phyloP scores from a whole-genome alignment of 1,140 invertebrate genomes.

The Hyles euphorbiae region DNA sequence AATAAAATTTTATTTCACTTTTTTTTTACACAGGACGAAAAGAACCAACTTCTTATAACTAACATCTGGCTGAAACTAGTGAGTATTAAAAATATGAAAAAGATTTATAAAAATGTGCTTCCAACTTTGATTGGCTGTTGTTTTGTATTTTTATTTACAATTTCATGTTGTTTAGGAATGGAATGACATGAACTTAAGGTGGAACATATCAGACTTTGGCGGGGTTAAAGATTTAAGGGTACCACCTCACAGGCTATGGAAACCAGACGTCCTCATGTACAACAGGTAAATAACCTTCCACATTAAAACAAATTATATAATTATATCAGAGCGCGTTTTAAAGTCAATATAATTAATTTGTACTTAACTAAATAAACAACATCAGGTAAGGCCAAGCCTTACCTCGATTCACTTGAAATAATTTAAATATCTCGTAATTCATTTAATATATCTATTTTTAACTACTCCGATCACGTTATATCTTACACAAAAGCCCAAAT shows the following conservation, averaged over 20 bases:
- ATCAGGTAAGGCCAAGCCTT: background rate
- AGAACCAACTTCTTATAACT: constrained; percentile 94
- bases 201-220: constrained; percentile 97
- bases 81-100: constrained; percentile 64
- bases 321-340: too few species aligned
- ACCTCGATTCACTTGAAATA: background rate
- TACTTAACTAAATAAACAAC: too few species aligned
- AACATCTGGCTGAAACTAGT: constrained; percentile 95
- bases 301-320: background rate
- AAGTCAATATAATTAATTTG: too few species aligned
- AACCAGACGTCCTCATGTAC: constrained; percentile 99
- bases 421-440: background rate
- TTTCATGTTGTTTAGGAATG: constrained; percentile 81
- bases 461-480: too few species aligned
- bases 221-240: constrained; percentile 97
- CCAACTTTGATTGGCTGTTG: too few species aligned
- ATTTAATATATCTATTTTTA: too few species aligned
- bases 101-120: background rate
- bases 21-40: constrained; percentile 85
- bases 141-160: constrained; percentile 1
- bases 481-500: too few species aligned
- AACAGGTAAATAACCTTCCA: constrained; percentile 86
- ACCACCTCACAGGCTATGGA: constrained; percentile 97
- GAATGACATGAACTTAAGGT: constrained; percentile 98
- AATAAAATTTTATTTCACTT: too few species aligned